Percentiles rank a stretch among this genome's conserved stretches.
These are phyloP conservation scores for Amblyjoppa fuscipennis DNA, from an alignment of 2,888 invertebrate genomes.

Conservation along the genomic window DNA sequence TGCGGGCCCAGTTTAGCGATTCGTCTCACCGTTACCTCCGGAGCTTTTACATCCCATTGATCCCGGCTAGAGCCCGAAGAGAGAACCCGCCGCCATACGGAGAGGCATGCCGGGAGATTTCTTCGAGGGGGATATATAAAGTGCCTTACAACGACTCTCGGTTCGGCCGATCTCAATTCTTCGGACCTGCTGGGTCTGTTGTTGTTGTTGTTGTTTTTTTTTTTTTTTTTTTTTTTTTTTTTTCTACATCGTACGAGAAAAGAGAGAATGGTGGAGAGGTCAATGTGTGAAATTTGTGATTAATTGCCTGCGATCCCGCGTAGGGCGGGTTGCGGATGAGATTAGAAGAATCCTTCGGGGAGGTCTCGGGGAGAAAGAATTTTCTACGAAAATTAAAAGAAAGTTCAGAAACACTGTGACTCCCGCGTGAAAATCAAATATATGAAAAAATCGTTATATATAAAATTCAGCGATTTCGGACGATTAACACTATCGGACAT, in stretches of 20 bases:
- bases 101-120: conserved; percentile 28
- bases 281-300: conserved; percentile 82
- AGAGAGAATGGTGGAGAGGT: conserved; percentile 20
- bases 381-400: not conserved
- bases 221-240: conserved; percentile 13
- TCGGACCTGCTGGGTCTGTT: conserved; percentile 29
- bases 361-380: conserved; percentile 25
- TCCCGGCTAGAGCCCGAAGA: conserved; percentile 43
- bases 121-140: conserved; percentile 64
- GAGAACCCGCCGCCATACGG: conserved; percentile 5
- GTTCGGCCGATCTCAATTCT: conserved; percentile 18
- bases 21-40: conserved; percentile 76
- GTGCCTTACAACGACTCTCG: conserved; percentile 14
- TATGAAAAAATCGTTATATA: not conserved
- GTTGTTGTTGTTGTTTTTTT: too few species aligned
- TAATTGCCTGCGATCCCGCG: conserved; percentile 76
- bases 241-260: conserved; percentile 5
- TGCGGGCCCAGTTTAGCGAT: conserved; percentile 82
- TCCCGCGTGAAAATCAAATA: too few species aligned
- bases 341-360: conserved; percentile 63
- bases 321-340: conserved; percentile 65
- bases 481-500: too few species aligned
- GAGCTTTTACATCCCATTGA: conserved; percentile 47
- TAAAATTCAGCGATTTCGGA: not conserved
- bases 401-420: not conserved